Percentiles rank a stretch among this genome's conserved stretches.
phyloP scores from a whole-genome alignment of 2,797 vertebrate species.

The Melanotaenia nigrans region DNA sequence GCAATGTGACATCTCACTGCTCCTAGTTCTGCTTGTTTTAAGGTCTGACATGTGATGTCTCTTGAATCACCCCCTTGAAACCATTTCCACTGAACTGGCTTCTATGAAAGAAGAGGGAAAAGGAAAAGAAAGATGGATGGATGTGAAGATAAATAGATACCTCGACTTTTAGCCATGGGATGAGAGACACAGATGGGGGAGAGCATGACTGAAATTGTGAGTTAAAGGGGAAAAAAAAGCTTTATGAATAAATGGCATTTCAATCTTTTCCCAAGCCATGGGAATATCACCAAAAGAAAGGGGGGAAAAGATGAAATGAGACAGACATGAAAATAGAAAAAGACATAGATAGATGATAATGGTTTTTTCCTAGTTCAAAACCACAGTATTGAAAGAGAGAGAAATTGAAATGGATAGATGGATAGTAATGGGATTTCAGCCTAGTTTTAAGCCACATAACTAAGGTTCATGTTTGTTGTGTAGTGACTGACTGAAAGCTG shows the following conservation, averaged over 20 bases:
- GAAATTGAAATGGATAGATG: constrained; percentile 65
- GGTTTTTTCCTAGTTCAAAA: constrained; percentile 55
- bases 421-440: constrained; percentile 72
- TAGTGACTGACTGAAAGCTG: constrained; percentile 76
- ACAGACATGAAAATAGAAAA: constrained; percentile 61
- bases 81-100: background rate
- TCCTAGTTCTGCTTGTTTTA: background rate
- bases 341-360: constrained; percentile 61
- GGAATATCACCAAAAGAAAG: constrained; percentile 55
- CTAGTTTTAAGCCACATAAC: constrained; percentile 71
- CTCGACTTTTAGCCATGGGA: constrained; percentile 36
- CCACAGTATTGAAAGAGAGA: constrained; percentile 27
- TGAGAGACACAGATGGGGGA: constrained; percentile 32
- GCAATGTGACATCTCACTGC: background rate
- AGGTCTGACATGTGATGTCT: background rate
- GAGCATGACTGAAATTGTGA: constrained; percentile 24
- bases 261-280: constrained; percentile 51
- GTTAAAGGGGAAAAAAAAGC: constrained; percentile 6
- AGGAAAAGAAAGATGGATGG: constrained; percentile 40
- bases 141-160: constrained; percentile 61
- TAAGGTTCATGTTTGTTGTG: constrained; percentile 78
- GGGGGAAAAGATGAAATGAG: constrained; percentile 50
- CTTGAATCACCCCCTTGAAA: constrained; percentile 9
- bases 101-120: constrained; percentile 7
- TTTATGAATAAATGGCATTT: constrained; percentile 70